These are phyloP conservation scores for Prietella phreatophila DNA, from an alignment of 2,113 vertebrate genomes.

Conservation along the genomic window DNA sequence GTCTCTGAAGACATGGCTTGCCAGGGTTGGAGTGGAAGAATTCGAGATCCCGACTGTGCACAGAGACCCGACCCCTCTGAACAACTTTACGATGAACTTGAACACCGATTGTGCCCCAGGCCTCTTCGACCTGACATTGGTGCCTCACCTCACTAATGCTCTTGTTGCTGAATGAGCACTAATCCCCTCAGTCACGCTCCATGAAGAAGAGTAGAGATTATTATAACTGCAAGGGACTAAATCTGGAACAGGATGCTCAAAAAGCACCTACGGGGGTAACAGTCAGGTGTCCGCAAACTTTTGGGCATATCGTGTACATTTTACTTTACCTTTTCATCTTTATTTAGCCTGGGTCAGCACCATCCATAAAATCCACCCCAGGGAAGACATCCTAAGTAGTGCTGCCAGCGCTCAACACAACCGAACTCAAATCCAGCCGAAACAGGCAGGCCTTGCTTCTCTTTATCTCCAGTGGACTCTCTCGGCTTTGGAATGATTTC, in stretches of 20 bases:
- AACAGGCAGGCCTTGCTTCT: conserved; percentile 8
- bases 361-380: conserved; percentile 54
- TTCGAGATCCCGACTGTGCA: background rate
- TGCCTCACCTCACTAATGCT: background rate
- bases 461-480: background rate
- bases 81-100: background rate
- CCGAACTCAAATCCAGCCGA: conserved; percentile 30
- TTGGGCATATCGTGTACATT: background rate
- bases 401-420: conserved; percentile 42
- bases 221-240: background rate
- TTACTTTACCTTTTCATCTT: conserved; percentile 59
- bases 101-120: background rate
- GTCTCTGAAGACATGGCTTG: background rate
- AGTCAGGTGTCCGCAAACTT: background rate
- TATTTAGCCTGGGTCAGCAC: conserved; percentile 52
- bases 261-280: background rate
- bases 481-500: background rate
- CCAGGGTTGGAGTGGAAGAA: background rate
- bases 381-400: conserved; percentile 47
- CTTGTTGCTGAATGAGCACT: background rate
- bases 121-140: background rate
- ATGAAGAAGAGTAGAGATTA: background rate
- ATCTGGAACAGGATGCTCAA: background rate
- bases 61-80: background rate
- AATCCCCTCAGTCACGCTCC: background rate